Percentiles rank a stretch among this genome's conserved stretches.
These are phyloP conservation scores for Rhopilema esculentum DNA, from an alignment of 30 jellyfish, hydroid and myxozoan genomes.

Conservation along the genomic window DNA sequence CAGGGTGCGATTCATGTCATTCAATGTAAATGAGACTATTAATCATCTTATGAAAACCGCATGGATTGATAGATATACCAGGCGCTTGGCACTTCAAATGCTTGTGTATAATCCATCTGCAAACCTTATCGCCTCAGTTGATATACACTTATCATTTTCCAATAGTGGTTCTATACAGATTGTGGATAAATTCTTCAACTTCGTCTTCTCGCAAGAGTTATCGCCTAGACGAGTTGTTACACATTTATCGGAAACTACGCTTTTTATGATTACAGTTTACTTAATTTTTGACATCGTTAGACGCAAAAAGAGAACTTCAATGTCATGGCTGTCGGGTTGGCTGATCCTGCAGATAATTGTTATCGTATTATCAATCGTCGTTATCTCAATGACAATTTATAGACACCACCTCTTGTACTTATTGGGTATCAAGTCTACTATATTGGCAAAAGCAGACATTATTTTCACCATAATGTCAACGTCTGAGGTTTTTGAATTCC, in stretches of 20 bases:
- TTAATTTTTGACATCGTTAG: slow-evolving; percentile 36
- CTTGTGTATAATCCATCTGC: slow-evolving; percentile 42
- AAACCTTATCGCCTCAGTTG: slow-evolving; percentile 28
- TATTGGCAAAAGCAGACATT: neutral
- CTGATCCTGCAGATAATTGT: slow-evolving; percentile 27
- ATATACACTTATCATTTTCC: slow-evolving; percentile 29
- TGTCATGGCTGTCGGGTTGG: slow-evolving; percentile 66
- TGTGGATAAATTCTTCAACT: slow-evolving; percentile 24
- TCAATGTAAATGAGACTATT: neutral
- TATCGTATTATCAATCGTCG: slow-evolving; percentile 33
- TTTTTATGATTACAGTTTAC: slow-evolving; percentile 47
- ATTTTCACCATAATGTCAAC: slow-evolving; percentile 1
- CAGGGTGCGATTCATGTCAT: slow-evolving; percentile 17
- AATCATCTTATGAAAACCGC: neutral
- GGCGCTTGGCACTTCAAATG: slow-evolving; percentile 27
- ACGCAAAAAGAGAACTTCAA: slow-evolving; percentile 44
- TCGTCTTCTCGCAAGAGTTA: slow-evolving; percentile 26
- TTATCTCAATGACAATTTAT: neutral
- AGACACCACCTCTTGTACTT: slow-evolving; percentile 9
- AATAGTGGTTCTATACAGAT: slow-evolving; percentile 16
- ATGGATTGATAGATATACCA: slow-evolving; percentile 61
- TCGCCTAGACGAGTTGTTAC: slow-evolving; percentile 9
- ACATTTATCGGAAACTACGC: slow-evolving; percentile 16
- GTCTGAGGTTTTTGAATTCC: slow-evolving; percentile 16
- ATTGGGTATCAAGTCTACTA: slow-evolving; percentile 1